These are phyloP conservation scores for Dynastes hyllus DNA, from an alignment of 2,888 invertebrate species.

Conservation along the genomic window DNA sequence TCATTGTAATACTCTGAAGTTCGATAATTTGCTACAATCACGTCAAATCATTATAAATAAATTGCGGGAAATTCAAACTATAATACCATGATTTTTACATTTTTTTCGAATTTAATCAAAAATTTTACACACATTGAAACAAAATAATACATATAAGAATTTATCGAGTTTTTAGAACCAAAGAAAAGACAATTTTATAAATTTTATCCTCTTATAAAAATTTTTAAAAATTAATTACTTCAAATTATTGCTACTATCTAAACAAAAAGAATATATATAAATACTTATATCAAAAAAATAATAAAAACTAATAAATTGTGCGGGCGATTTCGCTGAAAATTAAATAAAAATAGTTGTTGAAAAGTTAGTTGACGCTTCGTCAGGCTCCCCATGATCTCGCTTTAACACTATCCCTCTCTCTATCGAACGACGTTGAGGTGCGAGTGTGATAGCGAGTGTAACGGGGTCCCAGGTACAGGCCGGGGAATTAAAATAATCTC, in stretches of 20 bases:
- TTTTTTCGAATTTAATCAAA: too few relatives aligned
- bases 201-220: too few relatives aligned
- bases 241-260: not conserved
- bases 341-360: conserved; percentile 68
- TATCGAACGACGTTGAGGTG: not conserved
- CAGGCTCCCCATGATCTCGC: conserved; percentile 54
- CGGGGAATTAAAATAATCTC: conserved; percentile 60
- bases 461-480: conserved; percentile 58
- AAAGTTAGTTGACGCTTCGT: conserved; percentile 70
- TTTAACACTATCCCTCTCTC: not conserved
- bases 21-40: too few relatives aligned
- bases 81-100: too few relatives aligned
- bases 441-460: conserved; percentile 22
- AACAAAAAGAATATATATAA: conserved; percentile 53
- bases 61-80: too few relatives aligned
- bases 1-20: too few relatives aligned
- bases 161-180: too few relatives aligned
- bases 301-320: conserved; percentile 55
- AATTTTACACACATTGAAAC: too few relatives aligned
- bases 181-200: too few relatives aligned
- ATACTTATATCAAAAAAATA: conserved; percentile 63
- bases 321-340: conserved; percentile 69
- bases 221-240: too few relatives aligned
- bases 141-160: too few relatives aligned
- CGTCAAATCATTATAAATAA: too few relatives aligned